A percentile compares a stretch with the other conserved stretches of the same genome.
phyloP scores from a whole-genome alignment of 2,113 vertebrate species.

The Callionymus lyra region DNA sequence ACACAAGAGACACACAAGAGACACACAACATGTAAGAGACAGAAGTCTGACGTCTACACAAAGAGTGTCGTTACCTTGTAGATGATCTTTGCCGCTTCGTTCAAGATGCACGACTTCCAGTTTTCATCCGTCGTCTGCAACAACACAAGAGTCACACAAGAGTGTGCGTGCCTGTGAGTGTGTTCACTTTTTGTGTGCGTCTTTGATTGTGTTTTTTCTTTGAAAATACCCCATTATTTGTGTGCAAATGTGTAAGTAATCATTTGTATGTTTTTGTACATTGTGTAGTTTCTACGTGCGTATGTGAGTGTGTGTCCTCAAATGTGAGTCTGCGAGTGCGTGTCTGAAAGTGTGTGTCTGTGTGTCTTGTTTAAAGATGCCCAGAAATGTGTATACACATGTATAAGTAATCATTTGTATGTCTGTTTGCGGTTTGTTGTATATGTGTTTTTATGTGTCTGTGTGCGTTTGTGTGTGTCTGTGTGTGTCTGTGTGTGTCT shows the following conservation, averaged over 20 bases:
- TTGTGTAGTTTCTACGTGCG: too few species aligned
- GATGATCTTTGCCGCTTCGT: conserved; percentile 88
- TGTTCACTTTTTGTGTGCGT: too few species aligned
- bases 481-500: conserved; percentile 7
- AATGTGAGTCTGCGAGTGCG: conserved; percentile 5
- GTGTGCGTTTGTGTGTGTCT: conserved; percentile 1
- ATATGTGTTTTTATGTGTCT: neutral
- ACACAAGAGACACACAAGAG: neutral
- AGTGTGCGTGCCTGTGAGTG: too few species aligned
- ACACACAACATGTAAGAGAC: too few species aligned
- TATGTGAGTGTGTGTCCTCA: neutral
- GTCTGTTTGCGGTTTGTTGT: too few species aligned
- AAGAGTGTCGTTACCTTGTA: conserved; percentile 76
- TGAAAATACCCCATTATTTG: too few species aligned
- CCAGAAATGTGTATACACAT: too few species aligned
- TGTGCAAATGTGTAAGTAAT: too few species aligned
- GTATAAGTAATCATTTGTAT: too few species aligned
- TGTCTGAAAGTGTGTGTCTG: neutral
- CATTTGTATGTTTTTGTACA: too few species aligned
- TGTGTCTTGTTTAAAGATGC: too few species aligned
- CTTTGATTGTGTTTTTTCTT: too few species aligned
- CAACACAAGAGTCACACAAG: conserved; percentile 6
- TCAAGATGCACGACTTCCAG: conserved; percentile 86
- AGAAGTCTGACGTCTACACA: neutral
- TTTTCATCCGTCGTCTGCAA: conserved; percentile 85